Evolutionary conservation across 2,888 invertebrate genomes (phyloP), one percentile per base, ranked within the genome.

Genomic region (Platycheirus rosarum): DNA sequence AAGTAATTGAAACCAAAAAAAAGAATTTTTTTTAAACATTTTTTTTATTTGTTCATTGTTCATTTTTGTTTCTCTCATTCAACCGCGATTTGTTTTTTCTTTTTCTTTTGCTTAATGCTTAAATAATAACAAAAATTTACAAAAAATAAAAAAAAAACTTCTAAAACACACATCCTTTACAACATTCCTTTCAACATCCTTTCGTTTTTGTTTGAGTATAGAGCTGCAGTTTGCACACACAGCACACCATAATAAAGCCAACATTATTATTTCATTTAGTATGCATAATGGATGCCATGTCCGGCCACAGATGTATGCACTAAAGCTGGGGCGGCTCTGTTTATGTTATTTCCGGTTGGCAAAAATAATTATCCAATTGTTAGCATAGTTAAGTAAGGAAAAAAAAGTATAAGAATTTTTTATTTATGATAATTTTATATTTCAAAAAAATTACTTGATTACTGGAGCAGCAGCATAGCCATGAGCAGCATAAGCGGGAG

Each of bases 231-330:
- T 57, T 29, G 9, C n/a, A 37, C 55, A 55, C 55, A 37, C 20
- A 63, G 44, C 44, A 70, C 70, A 70, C 65, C 49, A 66, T 20
- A 55, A 46, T 77, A 71, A 82, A 71, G 77, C 70, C 55, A 77
- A 7, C 40, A 26, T 23, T 80, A 49, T 49, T 68, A 55, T 7
- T 2, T 63, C 55, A 11, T 63, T 86, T 89, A 90, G 85, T 90
- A 90, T 74, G 89, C 91, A 86, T 89, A 90, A 78, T 90, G 90
- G 18, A 89, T 86, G 84, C 91, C 91, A 86, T 90, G 91, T 71
- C 90, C 91, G 44, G 89, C 87, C 84, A 90, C 89, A 71, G 91
- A 89, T 86, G 91, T 88, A 85, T 90, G 90, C 84, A 90, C 89
- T 84, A 90, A 85, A 48, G 89, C 89, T 74, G 91, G 90, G 70